Evolutionary conservation across 2,888 invertebrate genomes (phyloP), one percentile per base, ranked within the genome.

Genomic region (Erpobdella octoculata): DNA sequence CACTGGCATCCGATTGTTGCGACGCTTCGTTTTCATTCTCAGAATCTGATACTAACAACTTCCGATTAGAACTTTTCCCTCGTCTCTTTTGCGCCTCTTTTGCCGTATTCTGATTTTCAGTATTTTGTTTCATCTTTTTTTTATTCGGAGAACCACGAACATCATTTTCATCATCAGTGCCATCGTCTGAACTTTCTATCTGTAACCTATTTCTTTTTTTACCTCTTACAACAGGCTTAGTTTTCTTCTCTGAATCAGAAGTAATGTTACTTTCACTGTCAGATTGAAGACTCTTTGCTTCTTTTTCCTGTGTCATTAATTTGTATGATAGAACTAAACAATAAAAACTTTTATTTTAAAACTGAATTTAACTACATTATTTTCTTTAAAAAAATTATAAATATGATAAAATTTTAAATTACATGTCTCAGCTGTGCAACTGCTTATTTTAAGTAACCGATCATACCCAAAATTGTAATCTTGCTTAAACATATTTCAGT

Each of bases 141-240:
- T 71, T 71, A 33, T 33, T 6, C 36, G 25, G 35, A 38, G 62
- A 48, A 21, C 35, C 41, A 65, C 25, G 48, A 33, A 33, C 71
- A 35, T 48, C n/a, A 8, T 62, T 46, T 38, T 35, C 21, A n/a
- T n/a, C 33, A 33, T 41, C 41, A 71, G 28, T 37, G 6, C 48
- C 36, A 21, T 35, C 33, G 18, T 64, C 65, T n/a, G 33, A 33
- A 36, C 6, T 21, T 28, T 61, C 28, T 5, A 31, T 25, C 6
- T 65, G 28, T 8, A 31, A 25, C 21, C 48, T 46, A 1, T 71
- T 21, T 21, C 28, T n/a, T 25, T 41, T 33, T 35, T 46, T 41
- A 33, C n/a, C 48, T 18, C 21, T 12, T 62, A 59, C 38, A 37
- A 25, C 58, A 12, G 6, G 9, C n/a, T 61, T 61, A 15, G 33